These are phyloP conservation scores for Eupsittula cactorum DNA, from an alignment of 2,113 vertebrate species.

Conservation along the genomic window DNA sequence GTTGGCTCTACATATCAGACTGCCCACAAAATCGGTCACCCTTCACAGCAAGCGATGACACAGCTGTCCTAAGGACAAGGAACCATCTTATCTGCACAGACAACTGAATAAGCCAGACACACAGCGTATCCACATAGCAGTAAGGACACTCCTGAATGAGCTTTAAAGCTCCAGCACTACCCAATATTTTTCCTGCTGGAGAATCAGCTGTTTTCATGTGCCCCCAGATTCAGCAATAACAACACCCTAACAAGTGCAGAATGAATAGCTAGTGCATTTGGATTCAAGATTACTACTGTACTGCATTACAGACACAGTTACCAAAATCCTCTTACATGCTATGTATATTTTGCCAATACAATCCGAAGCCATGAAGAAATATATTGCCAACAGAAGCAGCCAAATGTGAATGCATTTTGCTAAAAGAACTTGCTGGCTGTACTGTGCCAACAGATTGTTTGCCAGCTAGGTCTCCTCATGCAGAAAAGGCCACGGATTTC, in stretches of 20 bases:
- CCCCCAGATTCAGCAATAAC: not conserved
- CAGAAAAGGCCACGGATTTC: not conserved
- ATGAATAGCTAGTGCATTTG: not conserved
- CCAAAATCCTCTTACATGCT: not conserved
- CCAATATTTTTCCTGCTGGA: not conserved
- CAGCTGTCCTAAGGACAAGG: not conserved
- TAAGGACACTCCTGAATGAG: not conserved
- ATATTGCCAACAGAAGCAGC: constrained; percentile 21
- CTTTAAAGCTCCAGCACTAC: not conserved
- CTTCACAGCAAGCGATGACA: not conserved
- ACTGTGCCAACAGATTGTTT: not conserved
- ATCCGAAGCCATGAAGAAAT: constrained; percentile 19
- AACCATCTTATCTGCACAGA: not conserved
- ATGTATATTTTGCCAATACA: constrained; percentile 41
- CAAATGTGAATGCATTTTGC: constrained; percentile 27
- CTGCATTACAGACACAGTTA: not conserved
- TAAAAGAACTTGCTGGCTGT: not conserved
- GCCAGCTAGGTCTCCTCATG: not conserved
- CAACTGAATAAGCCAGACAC: not conserved
- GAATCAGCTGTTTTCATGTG: not conserved
- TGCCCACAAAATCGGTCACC: not conserved
- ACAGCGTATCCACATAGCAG: not conserved
- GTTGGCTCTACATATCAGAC: not conserved
- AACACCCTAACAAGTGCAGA: not conserved
- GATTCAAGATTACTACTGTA: not conserved